These are phyloP conservation scores for Arvicanthis niloticus DNA, from an alignment of 2,113 vertebrate genomes.

Conservation along the genomic window DNA sequence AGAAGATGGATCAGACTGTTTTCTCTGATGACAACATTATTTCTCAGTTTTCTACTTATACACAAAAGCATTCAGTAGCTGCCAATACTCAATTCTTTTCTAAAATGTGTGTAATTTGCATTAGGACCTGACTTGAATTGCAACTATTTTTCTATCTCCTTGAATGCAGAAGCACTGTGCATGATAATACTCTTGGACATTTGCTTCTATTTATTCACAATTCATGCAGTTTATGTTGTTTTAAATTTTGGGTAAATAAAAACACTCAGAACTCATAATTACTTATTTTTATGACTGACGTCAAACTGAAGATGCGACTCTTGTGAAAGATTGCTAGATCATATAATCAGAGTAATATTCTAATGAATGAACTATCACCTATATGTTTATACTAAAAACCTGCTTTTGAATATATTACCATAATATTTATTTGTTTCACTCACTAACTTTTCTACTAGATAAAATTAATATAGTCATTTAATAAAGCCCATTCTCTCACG, in stretches of 20 bases:
- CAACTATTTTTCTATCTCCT: not conserved
- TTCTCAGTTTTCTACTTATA: constrained; percentile 76
- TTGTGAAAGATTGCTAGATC: not conserved
- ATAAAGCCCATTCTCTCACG: not conserved
- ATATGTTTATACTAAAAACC: not conserved
- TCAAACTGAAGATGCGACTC: constrained; percentile 37
- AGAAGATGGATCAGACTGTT: constrained; percentile 81
- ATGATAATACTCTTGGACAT: not conserved
- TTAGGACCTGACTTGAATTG: constrained; percentile 27
- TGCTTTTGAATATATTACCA: not conserved
- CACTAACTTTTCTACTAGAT: not conserved
- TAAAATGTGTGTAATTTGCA: constrained; percentile 53
- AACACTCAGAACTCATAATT: not conserved
- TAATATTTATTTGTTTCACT: not conserved
- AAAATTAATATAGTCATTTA: not conserved
- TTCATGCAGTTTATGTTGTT: constrained; percentile 6
- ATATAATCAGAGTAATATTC: not conserved
- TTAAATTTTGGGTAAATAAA: not conserved
- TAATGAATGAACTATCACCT: not conserved
- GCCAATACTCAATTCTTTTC: constrained; percentile 46
- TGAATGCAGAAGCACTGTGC: not conserved
- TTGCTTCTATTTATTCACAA: not conserved
- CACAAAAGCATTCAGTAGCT: constrained; percentile 56
- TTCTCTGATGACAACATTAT: constrained; percentile 79
- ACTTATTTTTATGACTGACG: constrained; percentile 1